Conservation (phyloP, 2,113 vertebrate species). For the Hipposideros armiger region DNA sequence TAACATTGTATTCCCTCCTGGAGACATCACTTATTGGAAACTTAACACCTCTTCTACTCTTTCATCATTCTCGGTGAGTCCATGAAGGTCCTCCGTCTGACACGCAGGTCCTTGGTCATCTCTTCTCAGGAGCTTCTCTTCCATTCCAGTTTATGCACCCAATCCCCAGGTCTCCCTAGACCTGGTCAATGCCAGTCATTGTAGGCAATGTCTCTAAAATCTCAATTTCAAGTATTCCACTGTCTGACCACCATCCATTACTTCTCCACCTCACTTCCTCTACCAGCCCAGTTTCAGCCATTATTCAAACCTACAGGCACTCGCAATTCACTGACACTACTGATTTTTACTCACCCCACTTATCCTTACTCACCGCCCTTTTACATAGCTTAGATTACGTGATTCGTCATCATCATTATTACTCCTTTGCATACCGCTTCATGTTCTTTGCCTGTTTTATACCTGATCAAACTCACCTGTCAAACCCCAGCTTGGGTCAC, state of each 20-base stretch:
- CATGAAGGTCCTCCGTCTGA: background rate
- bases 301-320: background rate
- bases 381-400: background rate
- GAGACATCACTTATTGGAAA: background rate
- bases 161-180: background rate
- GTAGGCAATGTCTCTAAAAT: background rate
- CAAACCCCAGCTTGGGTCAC: conserved; percentile 11
- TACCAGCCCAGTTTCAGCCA: background rate
- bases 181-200: background rate
- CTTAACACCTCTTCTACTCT: background rate
- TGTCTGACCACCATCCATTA: background rate
- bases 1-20: background rate
- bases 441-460: conserved; percentile 15
- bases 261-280: background rate
- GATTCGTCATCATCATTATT: background rate
- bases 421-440: background rate
- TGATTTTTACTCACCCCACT: background rate
- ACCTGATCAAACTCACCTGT: background rate
- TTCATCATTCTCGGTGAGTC: background rate
- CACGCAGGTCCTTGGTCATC: background rate
- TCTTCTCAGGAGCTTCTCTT: background rate
- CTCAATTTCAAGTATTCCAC: background rate
- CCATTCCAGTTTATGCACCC: background rate
- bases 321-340: background rate
- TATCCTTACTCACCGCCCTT: background rate